These are phyloP conservation scores for Hoplodrina blanda DNA, from an alignment of 2,888 invertebrate genomes.

Conservation along the genomic window DNA sequence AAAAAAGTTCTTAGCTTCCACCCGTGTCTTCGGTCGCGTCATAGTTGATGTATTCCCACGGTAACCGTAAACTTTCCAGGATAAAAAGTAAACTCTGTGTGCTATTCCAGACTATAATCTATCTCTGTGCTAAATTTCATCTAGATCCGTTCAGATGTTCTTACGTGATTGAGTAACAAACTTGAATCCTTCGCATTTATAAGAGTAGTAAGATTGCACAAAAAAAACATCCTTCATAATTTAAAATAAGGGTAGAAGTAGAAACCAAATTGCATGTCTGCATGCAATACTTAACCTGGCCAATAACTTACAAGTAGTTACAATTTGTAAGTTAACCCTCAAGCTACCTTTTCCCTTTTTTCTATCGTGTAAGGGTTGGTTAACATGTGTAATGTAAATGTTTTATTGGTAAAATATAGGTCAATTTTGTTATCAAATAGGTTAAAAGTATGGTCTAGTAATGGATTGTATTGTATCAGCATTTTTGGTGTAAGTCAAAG, in stretches of 20 bases:
- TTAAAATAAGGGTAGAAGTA: neutral
- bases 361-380: conserved; percentile 20
- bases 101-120: too few species aligned
- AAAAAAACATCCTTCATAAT: neutral
- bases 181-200: too few species aligned
- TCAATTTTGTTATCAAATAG: neutral
- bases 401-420: neutral
- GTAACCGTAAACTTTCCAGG: too few species aligned
- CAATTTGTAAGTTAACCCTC: conserved; percentile 49
- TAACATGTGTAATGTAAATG: conserved; percentile 16
- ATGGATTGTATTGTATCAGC: too few species aligned
- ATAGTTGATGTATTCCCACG: too few species aligned
- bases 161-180: too few species aligned
- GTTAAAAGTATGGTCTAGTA: neutral
- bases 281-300: conserved; percentile 29
- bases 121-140: too few species aligned
- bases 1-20: too few species aligned
- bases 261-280: conserved; percentile 5
- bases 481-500: neutral
- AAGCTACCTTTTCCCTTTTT: conserved; percentile 38
- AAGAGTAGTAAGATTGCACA: too few species aligned
- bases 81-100: too few species aligned
- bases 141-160: too few species aligned
- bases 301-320: conserved; percentile 46
- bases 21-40: too few species aligned